Conservation (phyloP, 2,888 invertebrate genomes). For the Ferrisia virgata region DNA sequence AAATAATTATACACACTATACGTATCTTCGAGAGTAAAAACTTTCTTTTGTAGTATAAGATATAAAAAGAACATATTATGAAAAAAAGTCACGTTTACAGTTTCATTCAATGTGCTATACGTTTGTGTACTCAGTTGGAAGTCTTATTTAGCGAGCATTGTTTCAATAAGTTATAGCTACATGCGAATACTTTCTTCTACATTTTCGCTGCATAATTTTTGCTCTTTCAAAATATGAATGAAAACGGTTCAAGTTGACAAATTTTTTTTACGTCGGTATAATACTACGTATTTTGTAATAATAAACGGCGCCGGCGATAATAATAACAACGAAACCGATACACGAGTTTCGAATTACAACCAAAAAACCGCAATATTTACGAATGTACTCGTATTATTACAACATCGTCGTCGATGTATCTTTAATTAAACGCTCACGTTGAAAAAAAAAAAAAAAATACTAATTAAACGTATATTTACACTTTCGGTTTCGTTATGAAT, state of each 20-base stretch:
- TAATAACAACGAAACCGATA: no score
- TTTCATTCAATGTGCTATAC: neutral
- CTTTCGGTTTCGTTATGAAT: neutral
- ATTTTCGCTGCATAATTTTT: neutral
- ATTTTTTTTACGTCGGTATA: no score
- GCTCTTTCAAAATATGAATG: neutral
- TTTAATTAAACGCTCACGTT: neutral
- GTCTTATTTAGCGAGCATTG: neutral
- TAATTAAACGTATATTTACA: neutral
- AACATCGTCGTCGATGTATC: neutral
- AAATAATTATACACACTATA: no score
- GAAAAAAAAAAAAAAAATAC: neutral
- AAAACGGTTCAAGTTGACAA: neutral
- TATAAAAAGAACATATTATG: neutral
- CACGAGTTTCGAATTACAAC: neutral
- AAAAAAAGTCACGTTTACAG: conserved; percentile 15
- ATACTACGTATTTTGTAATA: neutral
- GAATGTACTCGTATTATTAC: neutral
- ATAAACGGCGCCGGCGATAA: neutral
- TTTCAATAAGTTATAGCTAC: no score
- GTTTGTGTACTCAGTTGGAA: neutral
- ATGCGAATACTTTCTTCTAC: conserved; percentile 2
- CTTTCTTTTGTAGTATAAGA: neutral
- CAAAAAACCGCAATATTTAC: neutral
- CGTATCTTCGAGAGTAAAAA: neutral